Conservation (phyloP, 2,797 vertebrate genomes). For the Hyperoplus immaculatus region DNA sequence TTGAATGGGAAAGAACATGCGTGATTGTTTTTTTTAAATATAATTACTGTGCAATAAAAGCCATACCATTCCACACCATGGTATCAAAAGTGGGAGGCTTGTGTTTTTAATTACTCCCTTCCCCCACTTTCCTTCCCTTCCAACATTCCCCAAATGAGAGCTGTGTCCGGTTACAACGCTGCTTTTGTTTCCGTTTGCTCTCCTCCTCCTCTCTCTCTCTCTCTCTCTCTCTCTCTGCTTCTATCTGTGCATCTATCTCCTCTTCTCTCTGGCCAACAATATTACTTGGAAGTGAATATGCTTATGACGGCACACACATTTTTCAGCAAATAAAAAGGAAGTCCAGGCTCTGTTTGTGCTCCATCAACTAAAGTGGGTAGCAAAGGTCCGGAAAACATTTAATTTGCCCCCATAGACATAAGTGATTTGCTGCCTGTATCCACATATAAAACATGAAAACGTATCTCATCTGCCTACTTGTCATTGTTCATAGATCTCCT, state of each 20-base stretch:
- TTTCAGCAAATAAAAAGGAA: constrained; percentile 57
- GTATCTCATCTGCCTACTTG: constrained; percentile 28
- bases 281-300: constrained; percentile 39
- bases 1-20: constrained; percentile 16
- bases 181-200: constrained; percentile 68
- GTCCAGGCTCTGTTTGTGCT: constrained; percentile 37
- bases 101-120: constrained; percentile 80
- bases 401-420: constrained; percentile 30
- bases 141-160: constrained; percentile 72
- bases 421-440: constrained; percentile 39
- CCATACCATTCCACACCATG: constrained; percentile 30
- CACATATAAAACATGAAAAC: constrained; percentile 32
- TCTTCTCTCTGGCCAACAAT: constrained; percentile 37
- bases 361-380: constrained; percentile 42
- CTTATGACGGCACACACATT: constrained; percentile 33
- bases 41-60: constrained; percentile 63
- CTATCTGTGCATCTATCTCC: constrained; percentile 33
- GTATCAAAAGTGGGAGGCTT: constrained; percentile 56
- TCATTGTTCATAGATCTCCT: constrained; percentile 20
- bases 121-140: constrained; percentile 54
- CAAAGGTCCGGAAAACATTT: constrained; percentile 30
- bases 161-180: constrained; percentile 73
- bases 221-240: constrained; percentile 29
- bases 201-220: constrained; percentile 22
- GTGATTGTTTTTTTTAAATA: constrained; percentile 40